phyloP scores from a whole-genome alignment of 2,888 invertebrate species.

The Allophyes oxyacanthae region DNA sequence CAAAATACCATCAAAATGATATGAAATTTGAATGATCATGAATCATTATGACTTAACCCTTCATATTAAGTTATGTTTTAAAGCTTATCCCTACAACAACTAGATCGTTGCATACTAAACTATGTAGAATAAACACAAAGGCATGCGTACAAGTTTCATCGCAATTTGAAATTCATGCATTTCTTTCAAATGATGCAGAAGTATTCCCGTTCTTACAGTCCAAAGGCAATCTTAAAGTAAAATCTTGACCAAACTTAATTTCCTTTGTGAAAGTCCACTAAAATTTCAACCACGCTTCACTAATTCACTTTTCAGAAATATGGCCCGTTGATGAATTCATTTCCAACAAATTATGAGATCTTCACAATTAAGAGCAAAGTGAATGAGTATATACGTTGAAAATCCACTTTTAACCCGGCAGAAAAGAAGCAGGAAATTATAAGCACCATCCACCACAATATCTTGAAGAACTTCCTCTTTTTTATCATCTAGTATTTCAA shows the following conservation, averaged over 20 bases:
- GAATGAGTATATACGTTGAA: slow-evolving; percentile 32
- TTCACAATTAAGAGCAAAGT: slow-evolving; percentile 15
- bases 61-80: too few species aligned
- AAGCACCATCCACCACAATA: slow-evolving; percentile 44
- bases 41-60: too few species aligned
- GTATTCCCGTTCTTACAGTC: not conserved
- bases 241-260: slow-evolving; percentile 30
- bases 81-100: too few species aligned
- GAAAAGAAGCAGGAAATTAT: slow-evolving; percentile 42
- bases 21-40: too few species aligned
- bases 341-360: slow-evolving; percentile 34
- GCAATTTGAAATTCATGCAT: too few species aligned
- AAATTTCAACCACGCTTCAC: slow-evolving; percentile 12
- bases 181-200: too few species aligned
- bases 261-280: slow-evolving; percentile 28
- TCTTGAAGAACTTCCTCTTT: slow-evolving; percentile 39
- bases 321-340: slow-evolving; percentile 18
- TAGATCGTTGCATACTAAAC: too few species aligned
- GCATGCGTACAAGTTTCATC: too few species aligned
- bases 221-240: slow-evolving; percentile 18
- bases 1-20: too few species aligned
- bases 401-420: slow-evolving; percentile 8
- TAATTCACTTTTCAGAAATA: slow-evolving; percentile 22
- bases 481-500: slow-evolving; percentile 38
- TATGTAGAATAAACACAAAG: too few species aligned